These are phyloP conservation scores for Oreochromis spilurus DNA, from an alignment of 2,113 vertebrate genomes.

Conservation along the genomic window DNA sequence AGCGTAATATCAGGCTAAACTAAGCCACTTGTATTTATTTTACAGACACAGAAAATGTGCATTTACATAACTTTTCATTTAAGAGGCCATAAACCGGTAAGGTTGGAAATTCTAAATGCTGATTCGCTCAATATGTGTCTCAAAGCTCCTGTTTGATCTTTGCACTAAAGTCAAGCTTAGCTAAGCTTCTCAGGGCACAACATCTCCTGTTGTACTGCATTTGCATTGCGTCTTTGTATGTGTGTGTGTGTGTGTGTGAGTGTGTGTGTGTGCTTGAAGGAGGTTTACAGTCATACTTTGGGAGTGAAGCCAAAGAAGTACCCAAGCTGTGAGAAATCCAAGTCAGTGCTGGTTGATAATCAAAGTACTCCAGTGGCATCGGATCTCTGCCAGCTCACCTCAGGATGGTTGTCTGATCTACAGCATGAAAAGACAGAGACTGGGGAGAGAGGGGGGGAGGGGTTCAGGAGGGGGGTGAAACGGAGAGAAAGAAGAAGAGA, in stretches of 20 bases:
- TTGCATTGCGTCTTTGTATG: not conserved
- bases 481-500: not conserved
- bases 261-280: not conserved
- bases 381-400: constrained; percentile 61
- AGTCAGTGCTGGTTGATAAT: constrained; percentile 61
- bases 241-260: not conserved
- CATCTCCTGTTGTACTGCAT: constrained; percentile 7
- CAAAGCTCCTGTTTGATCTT: constrained; percentile 9
- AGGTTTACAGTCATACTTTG: constrained; percentile 36
- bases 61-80: not conserved
- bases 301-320: constrained; percentile 59
- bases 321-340: constrained; percentile 68
- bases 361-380: constrained; percentile 60
- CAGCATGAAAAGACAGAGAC: constrained; percentile 37
- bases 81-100: not conserved
- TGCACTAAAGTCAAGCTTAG: constrained; percentile 6
- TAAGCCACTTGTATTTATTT: not conserved
- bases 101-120: not conserved
- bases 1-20: not conserved
- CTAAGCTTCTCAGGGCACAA: constrained; percentile 25
- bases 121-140: not conserved
- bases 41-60: not conserved
- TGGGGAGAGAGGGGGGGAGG: not conserved
- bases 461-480: not conserved
- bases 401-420: constrained; percentile 63